A percentile compares a stretch with the other conserved stretches of the same genome.
These are phyloP conservation scores for Clivina fossor DNA, from an alignment of 2,888 invertebrate species.

Conservation along the genomic window DNA sequence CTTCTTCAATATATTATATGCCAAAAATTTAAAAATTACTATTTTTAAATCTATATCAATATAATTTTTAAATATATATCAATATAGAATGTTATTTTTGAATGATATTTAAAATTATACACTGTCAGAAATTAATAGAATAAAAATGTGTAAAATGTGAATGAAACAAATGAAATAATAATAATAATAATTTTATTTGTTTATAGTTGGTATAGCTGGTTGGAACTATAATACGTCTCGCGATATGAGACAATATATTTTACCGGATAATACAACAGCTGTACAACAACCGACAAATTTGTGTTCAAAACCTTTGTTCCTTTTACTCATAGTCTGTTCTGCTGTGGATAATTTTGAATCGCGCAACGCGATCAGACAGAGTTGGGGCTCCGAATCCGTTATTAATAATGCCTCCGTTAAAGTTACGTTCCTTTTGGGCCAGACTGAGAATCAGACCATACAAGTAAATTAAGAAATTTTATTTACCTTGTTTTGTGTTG, in stretches of 20 bases:
- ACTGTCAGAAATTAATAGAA: too few species aligned
- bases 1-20: too few species aligned
- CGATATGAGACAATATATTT: constrained; percentile 70
- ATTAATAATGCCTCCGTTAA: constrained; percentile 51
- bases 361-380: constrained; percentile 67
- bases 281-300: constrained; percentile 63
- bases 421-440: constrained; percentile 64
- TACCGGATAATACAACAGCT: constrained; percentile 68
- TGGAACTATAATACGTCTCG: constrained; percentile 77
- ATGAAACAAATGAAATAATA: too few species aligned
- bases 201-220: constrained; percentile 63
- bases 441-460: constrained; percentile 57
- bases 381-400: constrained; percentile 61
- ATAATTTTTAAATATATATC: too few species aligned
- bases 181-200: too few species aligned
- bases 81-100: too few species aligned
- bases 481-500: background rate
- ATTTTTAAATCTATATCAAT: too few species aligned
- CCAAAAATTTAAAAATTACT: too few species aligned
- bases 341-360: constrained; percentile 68
- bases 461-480: too few species aligned
- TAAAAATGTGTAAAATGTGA: too few species aligned
- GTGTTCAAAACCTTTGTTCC: constrained; percentile 58
- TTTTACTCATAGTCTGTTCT: constrained; percentile 76
- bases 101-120: too few species aligned